These are phyloP conservation scores for Xestia sexstrigata DNA, from an alignment of 2,888 invertebrate genomes.

Conservation along the genomic window DNA sequence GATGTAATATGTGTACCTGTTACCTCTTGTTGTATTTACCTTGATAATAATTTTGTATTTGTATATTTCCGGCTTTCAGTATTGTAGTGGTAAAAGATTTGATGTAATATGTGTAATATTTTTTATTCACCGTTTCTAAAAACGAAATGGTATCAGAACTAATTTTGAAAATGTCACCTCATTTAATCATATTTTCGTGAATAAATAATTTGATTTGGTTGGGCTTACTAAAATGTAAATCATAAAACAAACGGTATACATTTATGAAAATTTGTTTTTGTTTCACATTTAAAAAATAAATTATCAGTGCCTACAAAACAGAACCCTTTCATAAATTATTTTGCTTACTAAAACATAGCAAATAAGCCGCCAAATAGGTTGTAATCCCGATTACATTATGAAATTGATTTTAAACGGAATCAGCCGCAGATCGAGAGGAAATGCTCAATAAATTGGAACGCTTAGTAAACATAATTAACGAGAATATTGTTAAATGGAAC, in stretches of 20 bases:
- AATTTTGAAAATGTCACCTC: not conserved
- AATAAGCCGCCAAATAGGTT: conserved; percentile 36
- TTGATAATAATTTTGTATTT: conserved; percentile 5
- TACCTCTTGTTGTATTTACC: conserved; percentile 28
- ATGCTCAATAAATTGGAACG: conserved; percentile 63
- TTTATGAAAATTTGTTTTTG: not conserved
- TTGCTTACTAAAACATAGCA: conserved; percentile 14
- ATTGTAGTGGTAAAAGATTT: not conserved
- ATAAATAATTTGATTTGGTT: not conserved
- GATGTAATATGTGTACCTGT: no score
- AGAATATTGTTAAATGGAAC: conserved; percentile 62
- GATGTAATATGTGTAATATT: not conserved
- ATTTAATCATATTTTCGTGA: not conserved
- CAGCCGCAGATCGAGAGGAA: conserved; percentile 45
- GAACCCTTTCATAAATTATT: conserved; percentile 28
- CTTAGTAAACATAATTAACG: conserved; percentile 71
- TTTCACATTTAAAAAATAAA: not conserved
- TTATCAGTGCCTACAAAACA: not conserved
- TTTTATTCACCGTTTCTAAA: not conserved
- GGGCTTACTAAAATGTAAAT: not conserved
- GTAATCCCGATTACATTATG: conserved; percentile 46
- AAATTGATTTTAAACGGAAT: conserved; percentile 54
- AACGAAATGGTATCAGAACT: not conserved
- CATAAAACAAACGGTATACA: not conserved
- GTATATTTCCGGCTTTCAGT: not conserved